Percentiles rank a stretch among this genome's conserved stretches.
These are phyloP conservation scores for Calliphora vicina DNA, from an alignment of 1,140 invertebrate genomes.

Conservation along the genomic window DNA sequence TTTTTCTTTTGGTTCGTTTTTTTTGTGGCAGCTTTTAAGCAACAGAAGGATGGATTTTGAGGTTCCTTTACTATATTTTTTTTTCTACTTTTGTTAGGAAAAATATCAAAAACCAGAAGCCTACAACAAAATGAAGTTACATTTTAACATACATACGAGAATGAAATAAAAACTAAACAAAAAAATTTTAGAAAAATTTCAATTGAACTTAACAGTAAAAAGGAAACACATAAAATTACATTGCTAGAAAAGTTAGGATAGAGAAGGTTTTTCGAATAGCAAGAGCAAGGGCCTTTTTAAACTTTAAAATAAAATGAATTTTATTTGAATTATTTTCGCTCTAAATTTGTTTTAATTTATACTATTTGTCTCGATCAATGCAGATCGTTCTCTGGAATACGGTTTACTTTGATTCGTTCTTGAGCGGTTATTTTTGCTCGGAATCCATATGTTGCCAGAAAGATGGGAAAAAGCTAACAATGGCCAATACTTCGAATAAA, in stretches of 20 bases:
- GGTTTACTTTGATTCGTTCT: no score
- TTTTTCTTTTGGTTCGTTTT: background rate
- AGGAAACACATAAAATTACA: no score
- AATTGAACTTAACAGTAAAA: constrained; percentile 37
- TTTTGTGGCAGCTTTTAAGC: background rate
- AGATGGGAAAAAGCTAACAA: no score
- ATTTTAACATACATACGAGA: constrained; percentile 12
- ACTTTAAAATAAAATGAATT: no score
- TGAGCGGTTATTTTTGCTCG: no score
- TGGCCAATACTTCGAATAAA: no score
- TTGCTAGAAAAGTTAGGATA: background rate
- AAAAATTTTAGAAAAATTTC: background rate
- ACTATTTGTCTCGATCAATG: no score
- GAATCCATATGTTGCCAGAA: no score
- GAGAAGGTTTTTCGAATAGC: background rate
- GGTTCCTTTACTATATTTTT: background rate
- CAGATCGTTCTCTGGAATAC: no score
- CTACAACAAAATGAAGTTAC: background rate
- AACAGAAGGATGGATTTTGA: background rate
- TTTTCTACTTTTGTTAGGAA: background rate
- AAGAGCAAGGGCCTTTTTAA: background rate
- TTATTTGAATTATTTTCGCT: no score
- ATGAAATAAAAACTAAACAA: background rate
- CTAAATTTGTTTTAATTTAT: no score
- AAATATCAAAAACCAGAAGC: background rate